Base-by-base conservation (phyloP, 1,140 invertebrate species). In the Oedothorax gibbosus region DNA sequence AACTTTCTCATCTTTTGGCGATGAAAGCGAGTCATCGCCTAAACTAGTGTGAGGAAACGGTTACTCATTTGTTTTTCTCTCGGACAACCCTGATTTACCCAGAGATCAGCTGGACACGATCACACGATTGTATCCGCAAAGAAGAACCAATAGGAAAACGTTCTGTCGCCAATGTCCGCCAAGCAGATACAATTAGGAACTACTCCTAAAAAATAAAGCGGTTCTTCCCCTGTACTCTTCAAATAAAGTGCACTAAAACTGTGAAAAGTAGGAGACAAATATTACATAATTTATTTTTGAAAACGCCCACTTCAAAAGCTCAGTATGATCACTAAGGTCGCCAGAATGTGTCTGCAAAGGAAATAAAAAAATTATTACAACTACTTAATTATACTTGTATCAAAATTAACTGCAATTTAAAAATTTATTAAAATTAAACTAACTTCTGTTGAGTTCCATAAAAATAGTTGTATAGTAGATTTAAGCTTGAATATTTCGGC, bases 221-320 rank as follows among this genome's bases (percentile, higher is more conserved):
- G n/a, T n/a, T n/a, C n/a, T n/a, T n/a, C n/a, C n/a, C n/a, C n/a
- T n/a, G n/a, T n/a, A n/a, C n/a, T n/a, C n/a, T n/a, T n/a, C n/a
- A n/a, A n/a, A n/a, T 60, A 60, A 60, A 60, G 12, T 6, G 9
- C 3, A 60, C 12, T 60, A 60, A 60, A 14, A 7, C 56, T n/a
- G n/a, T 60, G n/a, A 60, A 14, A 60, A 4, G n/a, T n/a, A 60
- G 57, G n/a, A 60, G 5, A 5, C 35, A 35, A 60, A 60, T 20
- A 51, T 85, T 75, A 87, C 86, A 68, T 78, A 69, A 60, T 85
- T 64, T 71, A 85, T 50, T 21, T 76, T 72, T 6, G 8, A 20
- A 57, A 66, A 80, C 7, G 88, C 90, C 90, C 91, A 94, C 93
- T 90, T 93, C 12, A 85, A 88, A 68, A 93, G 64, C 51, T 84